Evolutionary conservation across 2,797 vertebrate species (phyloP).

Genomic region (Argentina silus): DNA sequence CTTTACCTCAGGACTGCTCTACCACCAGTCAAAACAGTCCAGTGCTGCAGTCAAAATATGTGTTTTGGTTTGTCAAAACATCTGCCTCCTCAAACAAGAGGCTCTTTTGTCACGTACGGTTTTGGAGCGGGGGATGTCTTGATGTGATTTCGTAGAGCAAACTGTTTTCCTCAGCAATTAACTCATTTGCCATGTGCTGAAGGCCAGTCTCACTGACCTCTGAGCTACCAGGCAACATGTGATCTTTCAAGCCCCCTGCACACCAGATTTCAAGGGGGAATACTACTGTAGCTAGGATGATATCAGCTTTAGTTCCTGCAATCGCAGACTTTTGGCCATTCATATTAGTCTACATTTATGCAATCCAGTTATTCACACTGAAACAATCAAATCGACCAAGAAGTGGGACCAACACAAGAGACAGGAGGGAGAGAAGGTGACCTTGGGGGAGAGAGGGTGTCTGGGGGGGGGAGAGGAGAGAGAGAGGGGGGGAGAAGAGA

Average conservation of each 20-base stretch:
- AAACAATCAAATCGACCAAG: too few species aligned
- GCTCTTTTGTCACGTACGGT: not conserved
- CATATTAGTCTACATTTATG: too few species aligned
- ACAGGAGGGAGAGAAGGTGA: conserved; percentile 18
- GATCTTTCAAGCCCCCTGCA: not conserved
- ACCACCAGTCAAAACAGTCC: not conserved
- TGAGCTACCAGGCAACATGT: not conserved
- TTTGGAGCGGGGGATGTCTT: not conserved
- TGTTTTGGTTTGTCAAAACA: not conserved
- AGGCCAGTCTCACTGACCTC: not conserved
- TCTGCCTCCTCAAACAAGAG: not conserved
- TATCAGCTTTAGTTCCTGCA: too few species aligned
- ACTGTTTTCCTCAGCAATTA: conserved; percentile 18
- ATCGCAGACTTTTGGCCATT: too few species aligned
- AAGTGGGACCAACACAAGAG: not conserved
- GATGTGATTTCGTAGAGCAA: conserved; percentile 12
- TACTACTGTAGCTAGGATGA: not conserved
- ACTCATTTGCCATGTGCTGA: not conserved
- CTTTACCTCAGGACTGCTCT: not conserved
- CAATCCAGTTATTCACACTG: too few species aligned
- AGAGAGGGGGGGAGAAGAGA: not conserved
- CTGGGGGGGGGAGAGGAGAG: conserved; percentile 25
- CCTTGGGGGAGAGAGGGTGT: conserved; percentile 28
- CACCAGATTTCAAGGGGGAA: not conserved
- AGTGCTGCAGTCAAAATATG: not conserved